phyloP scores from a whole-genome alignment of 2,113 vertebrate genomes.

The Ammodytes dubius region DNA sequence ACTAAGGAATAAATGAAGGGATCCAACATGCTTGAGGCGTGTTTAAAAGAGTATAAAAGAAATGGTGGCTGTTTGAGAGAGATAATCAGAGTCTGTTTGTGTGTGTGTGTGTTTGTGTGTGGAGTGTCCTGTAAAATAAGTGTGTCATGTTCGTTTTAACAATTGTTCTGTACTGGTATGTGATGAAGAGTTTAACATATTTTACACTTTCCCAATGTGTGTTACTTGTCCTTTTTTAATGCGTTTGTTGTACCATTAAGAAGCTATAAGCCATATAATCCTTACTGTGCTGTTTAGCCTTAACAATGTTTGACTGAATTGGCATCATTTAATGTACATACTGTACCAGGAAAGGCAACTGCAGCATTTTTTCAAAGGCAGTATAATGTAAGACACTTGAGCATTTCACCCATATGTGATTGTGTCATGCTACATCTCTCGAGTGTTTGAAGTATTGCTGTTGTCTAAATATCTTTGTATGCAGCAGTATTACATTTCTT shows the following conservation, averaged over 20 bases:
- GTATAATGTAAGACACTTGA: neutral
- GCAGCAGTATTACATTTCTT: no score
- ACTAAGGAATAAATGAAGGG: constrained; percentile 16
- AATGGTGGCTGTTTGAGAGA: neutral
- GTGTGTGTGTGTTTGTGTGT: neutral
- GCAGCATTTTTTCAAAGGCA: constrained; percentile 12
- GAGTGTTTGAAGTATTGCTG: no score
- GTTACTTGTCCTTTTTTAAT: constrained; percentile 9
- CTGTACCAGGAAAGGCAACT: neutral
- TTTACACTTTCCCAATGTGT: neutral
- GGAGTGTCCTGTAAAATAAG: neutral
- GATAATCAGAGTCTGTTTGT: constrained; percentile 16
- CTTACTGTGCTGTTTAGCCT: neutral
- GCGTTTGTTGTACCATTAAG: constrained; percentile 1
- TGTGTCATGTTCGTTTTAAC: constrained; percentile 1
- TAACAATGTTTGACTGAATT: neutral
- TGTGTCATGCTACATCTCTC: no score
- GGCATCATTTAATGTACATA: neutral
- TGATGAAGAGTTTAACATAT: neutral
- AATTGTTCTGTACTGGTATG: constrained; percentile 4
- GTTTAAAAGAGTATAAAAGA: constrained; percentile 11
- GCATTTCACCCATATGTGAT: neutral
- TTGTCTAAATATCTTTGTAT: no score
- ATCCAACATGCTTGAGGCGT: constrained; percentile 12
- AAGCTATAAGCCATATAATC: constrained; percentile 7